These are phyloP conservation scores for Eriocheir sinensis DNA, from an alignment of 1,140 invertebrate genomes.

Conservation along the genomic window DNA sequence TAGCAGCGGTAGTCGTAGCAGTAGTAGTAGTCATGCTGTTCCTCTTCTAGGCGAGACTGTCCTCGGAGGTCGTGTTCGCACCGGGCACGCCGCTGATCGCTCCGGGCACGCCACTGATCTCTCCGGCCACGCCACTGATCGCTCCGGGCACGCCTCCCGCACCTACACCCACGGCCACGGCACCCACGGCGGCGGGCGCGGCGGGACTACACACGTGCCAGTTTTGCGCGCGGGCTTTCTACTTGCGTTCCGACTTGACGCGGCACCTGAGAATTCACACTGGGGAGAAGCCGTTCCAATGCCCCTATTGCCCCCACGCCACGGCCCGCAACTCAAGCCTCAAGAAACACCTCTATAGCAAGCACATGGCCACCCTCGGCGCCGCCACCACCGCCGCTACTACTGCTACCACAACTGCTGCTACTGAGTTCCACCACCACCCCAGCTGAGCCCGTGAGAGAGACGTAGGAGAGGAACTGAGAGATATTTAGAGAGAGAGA, in stretches of 20 bases:
- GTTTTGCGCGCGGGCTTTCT: constrained; percentile 68
- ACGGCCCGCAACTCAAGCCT: constrained; percentile 71
- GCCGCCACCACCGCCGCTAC: neutral
- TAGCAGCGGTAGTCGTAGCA: neutral
- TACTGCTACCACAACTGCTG: no score
- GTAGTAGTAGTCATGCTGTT: constrained; percentile 55
- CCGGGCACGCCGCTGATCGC: constrained; percentile 19
- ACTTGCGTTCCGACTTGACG: constrained; percentile 67
- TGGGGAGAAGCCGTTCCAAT: constrained; percentile 68
- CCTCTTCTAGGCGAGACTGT: constrained; percentile 69
- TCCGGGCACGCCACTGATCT: neutral
- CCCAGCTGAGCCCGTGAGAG: neutral
- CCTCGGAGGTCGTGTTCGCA: constrained; percentile 19
- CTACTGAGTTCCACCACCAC: no score
- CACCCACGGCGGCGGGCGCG: neutral
- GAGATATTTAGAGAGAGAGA: no score
- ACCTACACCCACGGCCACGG: neutral
- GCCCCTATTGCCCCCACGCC: constrained; percentile 65
- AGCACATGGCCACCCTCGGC: constrained; percentile 36
- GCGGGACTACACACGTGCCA: constrained; percentile 62
- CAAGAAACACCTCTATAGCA: constrained; percentile 70
- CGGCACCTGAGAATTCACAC: constrained; percentile 72
- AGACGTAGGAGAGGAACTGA: neutral
- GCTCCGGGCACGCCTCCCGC: neutral
- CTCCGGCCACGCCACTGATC: neutral